Percentiles rank a stretch among this genome's conserved stretches.
Evolutionary conservation across 2,888 invertebrate species (phyloP).

Genomic region (Pyrgus malvae): DNA sequence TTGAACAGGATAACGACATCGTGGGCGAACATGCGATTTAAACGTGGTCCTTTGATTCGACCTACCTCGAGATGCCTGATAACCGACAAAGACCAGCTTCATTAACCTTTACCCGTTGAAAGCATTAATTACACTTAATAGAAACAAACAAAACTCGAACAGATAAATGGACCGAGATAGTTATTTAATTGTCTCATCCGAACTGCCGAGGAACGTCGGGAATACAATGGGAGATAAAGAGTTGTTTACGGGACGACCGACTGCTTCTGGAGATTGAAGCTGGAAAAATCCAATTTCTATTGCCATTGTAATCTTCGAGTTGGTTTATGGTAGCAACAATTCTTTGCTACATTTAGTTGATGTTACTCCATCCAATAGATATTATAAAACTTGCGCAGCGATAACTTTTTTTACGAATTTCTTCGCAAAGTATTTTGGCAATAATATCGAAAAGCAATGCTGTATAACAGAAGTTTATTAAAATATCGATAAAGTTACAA

Average conservation of each 20-base stretch:
- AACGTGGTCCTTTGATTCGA: constrained; percentile 35
- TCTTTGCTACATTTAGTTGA: constrained; percentile 13
- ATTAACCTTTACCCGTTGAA: constrained; percentile 69
- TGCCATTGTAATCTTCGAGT: constrained; percentile 8
- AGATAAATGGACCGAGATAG: constrained; percentile 73
- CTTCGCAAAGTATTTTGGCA: neutral
- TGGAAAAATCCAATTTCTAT: constrained; percentile 27
- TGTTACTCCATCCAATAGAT: constrained; percentile 7
- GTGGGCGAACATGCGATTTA: constrained; percentile 19
- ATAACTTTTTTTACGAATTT: neutral
- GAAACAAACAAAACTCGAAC: constrained; percentile 75
- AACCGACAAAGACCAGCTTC: constrained; percentile 52
- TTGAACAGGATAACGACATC: constrained; percentile 23
- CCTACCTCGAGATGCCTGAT: constrained; percentile 59
- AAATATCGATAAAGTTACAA: neutral
- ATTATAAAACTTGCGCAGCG: neutral
- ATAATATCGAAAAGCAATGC: neutral
- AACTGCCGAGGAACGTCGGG: constrained; percentile 23
- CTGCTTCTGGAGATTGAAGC: constrained; percentile 19
- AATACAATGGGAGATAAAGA: constrained; percentile 28
- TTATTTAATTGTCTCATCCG: constrained; percentile 74
- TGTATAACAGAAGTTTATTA: neutral
- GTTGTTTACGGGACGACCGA: constrained; percentile 40
- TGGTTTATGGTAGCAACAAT: constrained; percentile 19
- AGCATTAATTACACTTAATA: constrained; percentile 74